phyloP scores from a whole-genome alignment of 35 echinoderm and acorn worm genomes.

The Strongylocentrotus purpuratus region DNA sequence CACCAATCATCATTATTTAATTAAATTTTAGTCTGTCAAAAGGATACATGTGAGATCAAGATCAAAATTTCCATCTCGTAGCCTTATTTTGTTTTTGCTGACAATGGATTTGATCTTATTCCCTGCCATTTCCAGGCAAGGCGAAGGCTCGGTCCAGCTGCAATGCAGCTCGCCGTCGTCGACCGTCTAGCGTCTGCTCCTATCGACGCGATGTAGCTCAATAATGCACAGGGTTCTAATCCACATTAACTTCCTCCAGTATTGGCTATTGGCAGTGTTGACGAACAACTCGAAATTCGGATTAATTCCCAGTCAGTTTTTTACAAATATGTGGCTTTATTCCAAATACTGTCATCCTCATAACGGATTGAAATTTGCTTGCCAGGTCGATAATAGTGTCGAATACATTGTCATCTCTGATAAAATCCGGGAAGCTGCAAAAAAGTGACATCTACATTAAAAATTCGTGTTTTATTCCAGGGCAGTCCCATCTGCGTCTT shows the following conservation, averaged over 20 bases:
- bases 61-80: conserved; percentile 83
- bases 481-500: conserved; percentile 27
- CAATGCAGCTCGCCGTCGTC: neutral
- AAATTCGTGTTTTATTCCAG: neutral
- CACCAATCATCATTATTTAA: no score
- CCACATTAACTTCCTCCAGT: neutral
- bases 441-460: neutral
- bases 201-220: neutral
- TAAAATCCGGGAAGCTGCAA: neutral
- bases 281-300: neutral
- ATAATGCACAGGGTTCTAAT: neutral
- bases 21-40: neutral
- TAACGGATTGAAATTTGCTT: neutral
- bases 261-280: neutral
- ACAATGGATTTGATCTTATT: conserved; percentile 74
- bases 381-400: neutral
- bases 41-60: conserved; percentile 99
- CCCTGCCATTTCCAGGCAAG: neutral
- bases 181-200: no score
- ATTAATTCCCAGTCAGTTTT: conserved; percentile 24
- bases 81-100: conserved; percentile 94
- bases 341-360: neutral
- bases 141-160: neutral
- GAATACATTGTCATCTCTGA: conserved; percentile 20
- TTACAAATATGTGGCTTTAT: neutral